phyloP scores from a whole-genome alignment of 2,797 vertebrate species.

The Ctenopoma multispine region DNA sequence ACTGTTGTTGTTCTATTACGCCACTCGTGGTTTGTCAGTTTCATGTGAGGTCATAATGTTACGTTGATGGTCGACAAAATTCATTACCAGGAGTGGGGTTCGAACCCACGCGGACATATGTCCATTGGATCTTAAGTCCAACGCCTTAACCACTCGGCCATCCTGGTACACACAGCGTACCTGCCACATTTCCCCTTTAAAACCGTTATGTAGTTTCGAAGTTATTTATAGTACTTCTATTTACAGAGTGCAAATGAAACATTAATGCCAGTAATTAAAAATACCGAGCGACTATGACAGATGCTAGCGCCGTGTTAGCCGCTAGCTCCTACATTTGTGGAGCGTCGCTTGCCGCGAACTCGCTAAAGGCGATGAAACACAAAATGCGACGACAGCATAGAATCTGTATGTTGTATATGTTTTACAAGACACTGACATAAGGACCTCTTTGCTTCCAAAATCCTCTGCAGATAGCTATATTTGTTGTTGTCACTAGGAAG shows the following conservation, averaged over 20 bases:
- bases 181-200: rapidly evolving
- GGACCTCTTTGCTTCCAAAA: neutral
- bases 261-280: too few relatives aligned
- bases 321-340: slow-evolving; percentile 4
- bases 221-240: too few relatives aligned
- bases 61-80: slow-evolving; percentile 40
- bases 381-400: neutral
- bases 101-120: slow-evolving; percentile 90
- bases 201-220: neutral
- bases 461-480: neutral
- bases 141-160: slow-evolving; percentile 92
- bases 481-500: neutral
- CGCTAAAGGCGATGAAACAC: slow-evolving; percentile 3
- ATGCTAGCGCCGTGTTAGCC: neutral
- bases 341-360: neutral
- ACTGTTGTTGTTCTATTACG: neutral
- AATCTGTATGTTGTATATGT: too few relatives aligned
- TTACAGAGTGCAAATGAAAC: too few relatives aligned
- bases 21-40: neutral
- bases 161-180: slow-evolving; percentile 78
- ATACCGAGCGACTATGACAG: rapidly evolving
- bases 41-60: neutral
- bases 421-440: rapidly evolving
- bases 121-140: slow-evolving; percentile 92
- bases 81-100: slow-evolving; percentile 88